Evolutionary conservation across 2,113 vertebrate species (phyloP).

Genomic region (Actenoides hombroni): DNA sequence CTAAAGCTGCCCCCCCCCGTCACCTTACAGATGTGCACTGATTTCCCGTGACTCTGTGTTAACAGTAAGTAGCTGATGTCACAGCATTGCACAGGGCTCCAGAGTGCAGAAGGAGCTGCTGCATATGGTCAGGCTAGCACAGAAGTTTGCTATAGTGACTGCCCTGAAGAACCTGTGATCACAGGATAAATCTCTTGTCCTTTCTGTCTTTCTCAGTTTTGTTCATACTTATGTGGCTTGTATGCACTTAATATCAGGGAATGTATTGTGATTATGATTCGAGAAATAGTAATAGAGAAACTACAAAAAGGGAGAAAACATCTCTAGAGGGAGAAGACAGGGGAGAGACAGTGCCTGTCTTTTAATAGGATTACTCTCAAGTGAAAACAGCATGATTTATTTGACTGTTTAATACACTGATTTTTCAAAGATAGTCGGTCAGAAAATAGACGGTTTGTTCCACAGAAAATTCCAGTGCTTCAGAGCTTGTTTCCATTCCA

Average conservation of each 20-base stretch:
- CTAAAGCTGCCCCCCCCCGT: neutral
- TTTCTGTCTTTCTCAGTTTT: neutral
- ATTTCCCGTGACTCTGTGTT: accelerated
- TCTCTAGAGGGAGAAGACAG: neutral
- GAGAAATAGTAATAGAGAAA: neutral
- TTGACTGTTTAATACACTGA: neutral
- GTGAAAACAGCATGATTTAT: neutral
- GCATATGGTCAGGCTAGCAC: accelerated
- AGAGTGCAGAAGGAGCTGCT: neutral
- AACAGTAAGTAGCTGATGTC: accelerated
- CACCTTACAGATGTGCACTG: accelerated
- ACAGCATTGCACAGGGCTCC: accelerated
- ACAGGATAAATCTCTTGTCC: accelerated
- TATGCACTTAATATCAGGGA: accelerated
- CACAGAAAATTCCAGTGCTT: neutral
- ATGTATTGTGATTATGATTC: accelerated
- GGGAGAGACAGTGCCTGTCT: neutral
- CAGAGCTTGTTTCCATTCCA: neutral
- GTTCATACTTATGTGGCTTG: accelerated
- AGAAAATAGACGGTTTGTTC: neutral
- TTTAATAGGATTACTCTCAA: neutral
- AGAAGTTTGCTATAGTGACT: accelerated
- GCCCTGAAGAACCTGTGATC: neutral
- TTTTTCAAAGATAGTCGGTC: neutral
- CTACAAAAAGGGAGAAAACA: neutral